Base-by-base conservation (phyloP, 2,888 invertebrate species). In the Sarcophaga carnaria region DNA sequence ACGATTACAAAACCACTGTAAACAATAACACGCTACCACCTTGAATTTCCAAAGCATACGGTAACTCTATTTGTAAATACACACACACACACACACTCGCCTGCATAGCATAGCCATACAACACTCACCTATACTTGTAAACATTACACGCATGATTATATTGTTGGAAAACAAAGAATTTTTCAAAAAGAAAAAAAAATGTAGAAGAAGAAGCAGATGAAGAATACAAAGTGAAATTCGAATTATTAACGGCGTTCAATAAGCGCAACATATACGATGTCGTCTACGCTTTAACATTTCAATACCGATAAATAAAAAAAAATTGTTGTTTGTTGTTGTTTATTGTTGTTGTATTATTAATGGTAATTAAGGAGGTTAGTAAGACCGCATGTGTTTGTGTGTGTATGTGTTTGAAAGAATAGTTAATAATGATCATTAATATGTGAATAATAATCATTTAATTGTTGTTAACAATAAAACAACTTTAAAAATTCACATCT, bases 81-180 rank as follows among this genome's bases (percentile, higher is more conserved):
- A 70, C 47, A 47, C 47, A 63, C 62, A 64, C 22, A 22, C 1
- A 74, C 54, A 70, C 47, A 47, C 45, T 22, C 22, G 22, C 22
- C 22, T 22, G 22, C 22, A 1, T 22, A 22, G 22, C 22, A 22
- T 22, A 22, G 22, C 22, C 22, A 22, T 22, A 22, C 22, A 22
- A 22, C 59, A 14, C 59, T 62, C 17, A 37, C 54, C 14, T 49
- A 6, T 37, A 49, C 14, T 14, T 27, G 22, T 20, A n/a, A 22
- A 90, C 89, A 91, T 92, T 91, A 92, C 90, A 92, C 91, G 92
- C 90, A 90, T 92, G 91, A 92, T 92, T 92, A 91, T 90, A 79
- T 84, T 78, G 79, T 90, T 80, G 85, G 81, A 37, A 37, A 37
- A 37, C 0, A 37, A 37, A 37, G 37, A 37, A 37, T 37, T 37